Percentiles rank a stretch among this genome's conserved stretches.
Conservation (phyloP, 2,797 vertebrate genomes). For the Semaprochilodus insignis region DNA sequence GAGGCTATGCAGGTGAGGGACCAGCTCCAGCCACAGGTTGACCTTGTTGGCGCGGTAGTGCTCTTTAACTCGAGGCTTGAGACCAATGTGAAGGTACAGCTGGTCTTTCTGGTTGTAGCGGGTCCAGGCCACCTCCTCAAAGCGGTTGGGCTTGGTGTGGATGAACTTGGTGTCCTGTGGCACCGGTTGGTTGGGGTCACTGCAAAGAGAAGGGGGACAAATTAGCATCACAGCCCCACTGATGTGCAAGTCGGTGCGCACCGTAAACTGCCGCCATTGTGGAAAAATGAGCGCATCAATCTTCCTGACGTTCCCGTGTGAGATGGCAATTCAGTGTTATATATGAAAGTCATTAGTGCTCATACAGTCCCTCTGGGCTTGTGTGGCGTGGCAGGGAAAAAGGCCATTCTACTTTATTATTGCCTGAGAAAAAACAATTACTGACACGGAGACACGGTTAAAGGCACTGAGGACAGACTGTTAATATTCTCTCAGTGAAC, state of each 20-base stretch:
- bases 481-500: conserved; percentile 65
- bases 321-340: conserved; percentile 73
- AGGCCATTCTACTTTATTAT: conserved; percentile 67
- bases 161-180: conserved; percentile 99
- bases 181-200: conserved; percentile 98
- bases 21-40: conserved; percentile 97
- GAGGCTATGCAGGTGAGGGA: conserved; percentile 98
- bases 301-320: conserved; percentile 69
- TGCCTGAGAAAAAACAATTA: conserved; percentile 74
- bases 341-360: conserved; percentile 76
- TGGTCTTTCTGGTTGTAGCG: conserved; percentile 99
- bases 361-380: conserved; percentile 64
- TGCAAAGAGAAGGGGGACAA: conserved; percentile 63
- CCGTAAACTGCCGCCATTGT: conserved; percentile 72
- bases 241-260: conserved; percentile 64
- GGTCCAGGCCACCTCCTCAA: conserved; percentile 99
- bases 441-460: conserved; percentile 65
- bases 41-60: conserved; percentile 99
- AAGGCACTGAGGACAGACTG: conserved; percentile 64
- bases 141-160: conserved; percentile 98
- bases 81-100: conserved; percentile 97
- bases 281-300: conserved; percentile 73
- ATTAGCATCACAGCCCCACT: background rate
- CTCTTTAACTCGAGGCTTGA: conserved; percentile 99
- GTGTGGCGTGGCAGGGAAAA: conserved; percentile 63